Evolutionary conservation across 2,888 invertebrate species (phyloP), one percentile per base, ranked within the genome.

Genomic region (Mimas tiliae): DNA sequence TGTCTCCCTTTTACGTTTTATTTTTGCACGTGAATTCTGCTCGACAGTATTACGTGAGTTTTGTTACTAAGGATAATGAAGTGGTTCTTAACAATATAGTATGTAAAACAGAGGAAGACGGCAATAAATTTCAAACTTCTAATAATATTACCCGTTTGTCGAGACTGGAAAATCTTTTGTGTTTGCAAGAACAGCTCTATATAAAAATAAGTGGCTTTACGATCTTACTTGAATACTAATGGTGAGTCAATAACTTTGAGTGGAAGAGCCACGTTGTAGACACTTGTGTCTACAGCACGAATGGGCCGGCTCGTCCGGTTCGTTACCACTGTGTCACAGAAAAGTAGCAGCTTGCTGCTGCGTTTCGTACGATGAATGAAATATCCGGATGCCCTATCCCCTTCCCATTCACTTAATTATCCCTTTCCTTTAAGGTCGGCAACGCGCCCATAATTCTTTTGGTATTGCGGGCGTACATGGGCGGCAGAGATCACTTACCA

Each of bases 21-120:
- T 48, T 50, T 38, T 63, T 34, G 16, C 38, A 58, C 55, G 55
- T 64, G 64, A 68, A 67, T 67, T 65, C 55, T 51, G 47, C 21
- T 19, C 12, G 27, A 19, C 19, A 12, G 19, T 4, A 16, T 55
- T 21, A 42, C 16, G 58, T 12, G 11, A 58, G 16, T 58, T 19
- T 58, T 42, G 55, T 55, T 38, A 52, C 0, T 34, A 19, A 38
- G n/a, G 42, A 58, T 42, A 42, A 58, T 42, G 52, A 52, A 52
- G 52, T 27, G 19, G 12, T 16, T 19, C 6, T n/a, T 19, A 50
- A 50, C 19, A 50, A 50, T 50, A 50, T 19, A 50, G 50, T 19
- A 50, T 50, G 50, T 50, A 50, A 50, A 50, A 19, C 50, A 50
- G 50, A 8, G 50, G 50, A 50, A 50, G 50, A 50, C 4, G 6